These are phyloP conservation scores for Oasisia sp. DNA, from an alignment of 2,888 invertebrate genomes.

Conservation along the genomic window DNA sequence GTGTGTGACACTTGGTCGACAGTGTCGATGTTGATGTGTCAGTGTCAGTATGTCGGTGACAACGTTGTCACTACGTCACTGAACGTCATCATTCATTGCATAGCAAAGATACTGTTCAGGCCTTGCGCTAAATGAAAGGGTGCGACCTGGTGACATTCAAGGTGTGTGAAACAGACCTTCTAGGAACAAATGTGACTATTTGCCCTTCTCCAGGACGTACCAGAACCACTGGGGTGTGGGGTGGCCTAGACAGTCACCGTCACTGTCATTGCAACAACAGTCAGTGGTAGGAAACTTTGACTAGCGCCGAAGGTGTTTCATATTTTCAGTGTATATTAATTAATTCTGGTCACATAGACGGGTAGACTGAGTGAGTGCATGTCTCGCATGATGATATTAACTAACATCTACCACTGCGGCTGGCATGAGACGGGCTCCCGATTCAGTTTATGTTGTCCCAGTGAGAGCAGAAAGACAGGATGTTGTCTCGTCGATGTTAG, in stretches of 20 bases:
- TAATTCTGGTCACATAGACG: slow-evolving; percentile 4
- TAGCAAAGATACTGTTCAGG: background rate
- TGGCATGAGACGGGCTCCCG: background rate
- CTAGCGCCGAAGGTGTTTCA: background rate
- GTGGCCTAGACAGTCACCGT: background rate
- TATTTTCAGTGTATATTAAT: background rate
- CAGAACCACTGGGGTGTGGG: background rate
- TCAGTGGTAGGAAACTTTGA: background rate
- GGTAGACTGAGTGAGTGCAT: background rate
- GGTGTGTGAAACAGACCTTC: background rate
- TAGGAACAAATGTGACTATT: background rate
- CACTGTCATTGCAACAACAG: background rate
- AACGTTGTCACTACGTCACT: background rate
- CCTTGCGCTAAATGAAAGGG: background rate
- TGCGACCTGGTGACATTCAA: background rate
- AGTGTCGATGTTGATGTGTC: background rate
- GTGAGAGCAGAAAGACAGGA: background rate
- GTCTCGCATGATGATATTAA: background rate
- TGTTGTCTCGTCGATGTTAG: slow-evolving; percentile 9
- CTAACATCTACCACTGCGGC: background rate
- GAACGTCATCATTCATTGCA: background rate
- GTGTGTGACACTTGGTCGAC: background rate
- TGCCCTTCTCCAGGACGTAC: background rate
- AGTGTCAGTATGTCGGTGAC: background rate
- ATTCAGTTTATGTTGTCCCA: background rate